Base-by-base conservation (phyloP, 2,888 invertebrate genomes). In the Lochmaea crataegi region DNA sequence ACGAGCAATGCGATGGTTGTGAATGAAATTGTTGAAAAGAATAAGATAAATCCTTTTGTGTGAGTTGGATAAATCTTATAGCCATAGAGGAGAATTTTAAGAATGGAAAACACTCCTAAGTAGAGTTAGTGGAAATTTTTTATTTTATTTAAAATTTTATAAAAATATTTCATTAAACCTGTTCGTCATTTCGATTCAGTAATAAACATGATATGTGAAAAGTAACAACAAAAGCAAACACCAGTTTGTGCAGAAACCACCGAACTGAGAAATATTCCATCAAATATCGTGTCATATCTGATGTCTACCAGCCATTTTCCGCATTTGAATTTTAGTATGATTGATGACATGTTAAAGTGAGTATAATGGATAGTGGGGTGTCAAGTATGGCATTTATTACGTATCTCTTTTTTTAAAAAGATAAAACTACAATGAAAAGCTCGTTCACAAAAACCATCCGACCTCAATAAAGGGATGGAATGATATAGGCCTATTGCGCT, bases 241-340 rank as follows among this genome's bases (percentile, higher is more conserved):
- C 57, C 45, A 16, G 4, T 58, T 42, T 58, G 42, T 56, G 26
- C 42, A 11, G 16, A 58, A 51, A 65, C 22, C 65, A 26, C 18
- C 26, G 11, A 60, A 48, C 58, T 48, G 58, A 48, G 51, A 26
- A 16, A 65, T 18, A 42, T 68, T 69, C 70, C 70, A 70, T 70
- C 64, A 70, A 70, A 70, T 63, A 65, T 42, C 45, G 56, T 70
- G 70, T 70, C 70, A 70, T 70, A 70, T 53, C 64, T 65, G 70
- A 65, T 70, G 70, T 70, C 70, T 76, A 76, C 65, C 77, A 76
- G 74, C 75, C 73, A 75, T 77, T 74, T 77, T 75, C 79, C 75
- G 77, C 79, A 80, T 80, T 80, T 78, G 78, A 78, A 78, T 80
- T 79, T 78, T 76, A 80, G 77, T 78, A 79, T 80, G 80, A 80